Conservation (phyloP, 2,888 invertebrate species). For the Hylaea fasciaria region DNA sequence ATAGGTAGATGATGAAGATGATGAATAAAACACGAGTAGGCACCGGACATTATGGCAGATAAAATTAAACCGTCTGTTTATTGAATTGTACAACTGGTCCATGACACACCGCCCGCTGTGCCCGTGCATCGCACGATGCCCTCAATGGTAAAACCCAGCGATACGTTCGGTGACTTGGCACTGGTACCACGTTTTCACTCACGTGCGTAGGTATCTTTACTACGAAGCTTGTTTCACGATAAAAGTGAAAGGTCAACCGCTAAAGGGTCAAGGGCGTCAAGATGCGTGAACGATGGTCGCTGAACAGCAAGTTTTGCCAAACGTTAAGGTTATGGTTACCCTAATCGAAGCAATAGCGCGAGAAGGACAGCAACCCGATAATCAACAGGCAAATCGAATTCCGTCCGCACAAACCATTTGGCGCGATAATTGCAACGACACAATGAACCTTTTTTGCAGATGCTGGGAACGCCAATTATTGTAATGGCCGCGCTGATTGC, state of each 20-base stretch:
- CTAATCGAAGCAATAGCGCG: not conserved
- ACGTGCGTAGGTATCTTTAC: constrained; percentile 7
- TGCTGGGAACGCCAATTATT: constrained; percentile 50
- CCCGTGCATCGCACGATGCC: constrained; percentile 20
- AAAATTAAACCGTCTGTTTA: constrained; percentile 9
- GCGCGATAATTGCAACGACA: constrained; percentile 17
- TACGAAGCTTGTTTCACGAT: not conserved
- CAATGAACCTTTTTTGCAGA: constrained; percentile 57
- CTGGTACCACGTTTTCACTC: constrained; percentile 21
- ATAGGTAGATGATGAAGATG: no score
- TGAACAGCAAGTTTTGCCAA: not conserved
- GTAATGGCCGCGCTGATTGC: constrained; percentile 47
- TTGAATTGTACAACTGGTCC: constrained; percentile 1
- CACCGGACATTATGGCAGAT: not conserved
- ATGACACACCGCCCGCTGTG: constrained; percentile 10
- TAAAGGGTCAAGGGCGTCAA: no score
- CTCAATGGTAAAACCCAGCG: constrained; percentile 38
- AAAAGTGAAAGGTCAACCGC: constrained; percentile 17
- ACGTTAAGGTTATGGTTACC: constrained; percentile 1
- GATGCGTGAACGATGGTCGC: not conserved
- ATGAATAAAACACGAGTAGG: no score
- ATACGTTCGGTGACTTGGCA: not conserved
- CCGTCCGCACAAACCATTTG: constrained; percentile 13
- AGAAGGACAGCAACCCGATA: constrained; percentile 17
- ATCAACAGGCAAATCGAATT: constrained; percentile 10